A percentile compares a stretch with the other conserved stretches of the same genome.
These are phyloP conservation scores for Epirrhoe tristata DNA, from an alignment of 2,888 invertebrate genomes.

Conservation along the genomic window DNA sequence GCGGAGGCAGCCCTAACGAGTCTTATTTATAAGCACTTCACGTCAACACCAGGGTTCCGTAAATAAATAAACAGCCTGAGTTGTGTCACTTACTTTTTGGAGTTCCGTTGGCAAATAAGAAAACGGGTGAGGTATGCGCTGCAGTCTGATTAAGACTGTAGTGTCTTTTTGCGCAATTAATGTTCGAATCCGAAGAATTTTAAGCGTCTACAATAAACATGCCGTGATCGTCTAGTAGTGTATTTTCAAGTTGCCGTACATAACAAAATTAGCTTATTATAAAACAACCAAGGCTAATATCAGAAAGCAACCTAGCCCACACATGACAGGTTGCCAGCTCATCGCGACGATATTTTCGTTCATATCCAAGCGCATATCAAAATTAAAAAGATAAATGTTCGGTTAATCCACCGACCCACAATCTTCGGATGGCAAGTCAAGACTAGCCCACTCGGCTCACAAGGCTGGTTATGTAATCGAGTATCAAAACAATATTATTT, in stretches of 20 bases:
- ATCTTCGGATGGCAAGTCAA: no score
- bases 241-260: not conserved
- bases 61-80: slow-evolving; percentile 59
- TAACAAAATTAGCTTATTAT: not conserved
- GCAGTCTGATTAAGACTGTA: slow-evolving; percentile 12
- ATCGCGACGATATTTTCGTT: no score
- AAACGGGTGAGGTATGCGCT: slow-evolving; percentile 17
- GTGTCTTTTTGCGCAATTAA: slow-evolving; percentile 16
- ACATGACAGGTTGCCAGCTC: no score
- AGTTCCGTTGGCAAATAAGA: slow-evolving; percentile 33
- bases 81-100: slow-evolving; percentile 51
- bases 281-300: not conserved
- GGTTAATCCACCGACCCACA: no score
- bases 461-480: no score
- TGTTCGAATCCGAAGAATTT: slow-evolving; percentile 10
- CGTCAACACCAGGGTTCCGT: slow-evolving; percentile 53
- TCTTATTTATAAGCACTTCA: slow-evolving; percentile 65
- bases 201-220: slow-evolving; percentile 7
- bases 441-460: no score
- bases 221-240: not conserved
- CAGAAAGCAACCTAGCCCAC: no score
- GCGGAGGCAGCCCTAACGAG: slow-evolving; percentile 56
- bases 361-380: no score
- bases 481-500: no score
- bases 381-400: no score